Percentiles rank a stretch among this genome's conserved stretches.
These are phyloP conservation scores for Lypha dubia DNA, from an alignment of 2,888 invertebrate genomes.

Conservation along the genomic window DNA sequence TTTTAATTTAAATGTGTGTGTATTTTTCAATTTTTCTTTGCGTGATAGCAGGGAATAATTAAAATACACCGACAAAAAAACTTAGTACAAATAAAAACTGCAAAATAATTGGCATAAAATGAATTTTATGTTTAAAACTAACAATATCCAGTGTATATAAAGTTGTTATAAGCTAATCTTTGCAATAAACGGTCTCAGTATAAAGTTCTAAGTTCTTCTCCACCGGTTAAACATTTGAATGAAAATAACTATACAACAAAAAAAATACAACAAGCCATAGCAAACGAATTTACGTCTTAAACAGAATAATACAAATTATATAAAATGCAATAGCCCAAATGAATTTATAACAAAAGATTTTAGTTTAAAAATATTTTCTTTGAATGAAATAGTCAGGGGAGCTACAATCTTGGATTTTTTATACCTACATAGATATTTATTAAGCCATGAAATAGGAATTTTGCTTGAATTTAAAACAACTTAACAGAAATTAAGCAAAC, in stretches of 20 bases:
- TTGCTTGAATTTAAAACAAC: slow-evolving; percentile 67
- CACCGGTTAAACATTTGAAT: slow-evolving; percentile 23
- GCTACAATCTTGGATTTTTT: slow-evolving; percentile 4
- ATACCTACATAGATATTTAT: not conserved
- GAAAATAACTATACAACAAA: slow-evolving; percentile 44
- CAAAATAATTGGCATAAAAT: slow-evolving; percentile 69
- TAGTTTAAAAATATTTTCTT: not conserved
- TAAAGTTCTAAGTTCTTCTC: slow-evolving; percentile 8
- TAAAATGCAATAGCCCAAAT: slow-evolving; percentile 69
- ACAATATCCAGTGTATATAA: slow-evolving; percentile 46
- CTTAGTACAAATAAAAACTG: slow-evolving; percentile 67
- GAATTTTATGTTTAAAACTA: slow-evolving; percentile 68
- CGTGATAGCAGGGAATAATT: slow-evolving; percentile 40
- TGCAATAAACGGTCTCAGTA: not conserved
- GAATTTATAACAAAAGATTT: slow-evolving; percentile 50
- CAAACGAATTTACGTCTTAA: slow-evolving; percentile 60
- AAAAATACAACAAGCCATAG: slow-evolving; percentile 58
- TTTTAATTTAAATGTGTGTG: slow-evolving; percentile 72
- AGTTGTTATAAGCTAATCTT: slow-evolving; percentile 6
- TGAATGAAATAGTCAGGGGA: slow-evolving; percentile 73
- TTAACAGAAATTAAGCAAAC: slow-evolving; percentile 77
- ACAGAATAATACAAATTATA: too few relatives aligned
- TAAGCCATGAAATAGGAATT: slow-evolving; percentile 63
- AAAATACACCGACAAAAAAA: slow-evolving; percentile 70
- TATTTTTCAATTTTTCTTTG: slow-evolving; percentile 71